These are phyloP conservation scores for Ferrisia virgata DNA, from an alignment of 2,888 invertebrate genomes.

Conservation along the genomic window DNA sequence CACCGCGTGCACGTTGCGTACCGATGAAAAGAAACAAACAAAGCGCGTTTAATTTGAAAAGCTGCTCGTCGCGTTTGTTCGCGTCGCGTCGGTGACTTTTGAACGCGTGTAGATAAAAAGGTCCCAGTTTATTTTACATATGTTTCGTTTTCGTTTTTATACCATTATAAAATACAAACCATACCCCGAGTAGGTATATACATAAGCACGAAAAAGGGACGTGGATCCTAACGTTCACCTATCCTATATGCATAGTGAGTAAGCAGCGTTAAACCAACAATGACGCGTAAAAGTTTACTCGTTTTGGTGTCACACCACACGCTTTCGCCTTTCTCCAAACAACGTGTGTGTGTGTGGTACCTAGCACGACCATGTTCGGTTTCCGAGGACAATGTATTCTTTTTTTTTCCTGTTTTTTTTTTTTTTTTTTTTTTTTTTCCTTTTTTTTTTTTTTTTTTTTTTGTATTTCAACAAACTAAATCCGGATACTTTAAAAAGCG, in stretches of 20 bases:
- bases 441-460: no score
- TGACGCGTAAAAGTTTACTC: conserved; percentile 3
- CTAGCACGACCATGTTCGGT: background rate
- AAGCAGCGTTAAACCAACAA: conserved; percentile 14
- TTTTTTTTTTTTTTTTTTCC: background rate
- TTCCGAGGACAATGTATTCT: background rate
- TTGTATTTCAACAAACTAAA: background rate
- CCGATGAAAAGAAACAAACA: background rate
- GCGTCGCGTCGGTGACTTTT: background rate
- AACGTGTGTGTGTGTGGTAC: background rate
- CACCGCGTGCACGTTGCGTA: background rate
- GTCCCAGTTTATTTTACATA: background rate
- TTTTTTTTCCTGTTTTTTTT: background rate
- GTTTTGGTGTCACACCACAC: background rate
- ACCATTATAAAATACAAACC: no score
- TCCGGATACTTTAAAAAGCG: background rate
- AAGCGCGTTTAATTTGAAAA: conserved; percentile 9
- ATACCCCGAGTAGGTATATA: no score
- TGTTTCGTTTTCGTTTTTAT: background rate
- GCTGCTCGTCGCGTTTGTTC: no score
- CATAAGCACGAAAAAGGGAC: background rate
- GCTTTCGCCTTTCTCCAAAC: background rate
- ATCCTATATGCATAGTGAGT: no score
- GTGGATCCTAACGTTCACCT: no score
- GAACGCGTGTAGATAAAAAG: conserved; percentile 3